Evolutionary conservation across 2,113 vertebrate genomes (phyloP).

Genomic region (Colinus virginianus): DNA sequence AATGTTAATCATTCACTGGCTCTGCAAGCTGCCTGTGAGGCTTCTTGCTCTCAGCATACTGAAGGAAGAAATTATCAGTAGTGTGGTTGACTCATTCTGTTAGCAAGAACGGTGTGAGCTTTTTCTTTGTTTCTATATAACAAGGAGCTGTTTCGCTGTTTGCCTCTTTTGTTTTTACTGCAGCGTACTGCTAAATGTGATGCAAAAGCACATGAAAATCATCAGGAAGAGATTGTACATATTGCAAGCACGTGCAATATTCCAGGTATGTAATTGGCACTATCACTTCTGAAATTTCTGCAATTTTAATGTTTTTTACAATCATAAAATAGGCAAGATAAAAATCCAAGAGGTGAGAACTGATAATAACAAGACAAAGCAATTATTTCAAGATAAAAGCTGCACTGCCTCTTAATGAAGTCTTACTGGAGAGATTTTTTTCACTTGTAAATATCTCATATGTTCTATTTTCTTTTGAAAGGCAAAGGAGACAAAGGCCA

Average conservation of each 20-base stretch:
- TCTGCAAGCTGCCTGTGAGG: neutral
- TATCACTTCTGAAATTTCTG: neutral
- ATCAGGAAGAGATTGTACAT: neutral
- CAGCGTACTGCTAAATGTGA: constrained; percentile 81
- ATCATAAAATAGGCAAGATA: neutral
- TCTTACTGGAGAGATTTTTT: neutral
- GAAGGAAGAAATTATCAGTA: neutral
- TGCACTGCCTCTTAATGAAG: neutral
- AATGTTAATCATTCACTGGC: neutral
- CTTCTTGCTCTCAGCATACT: neutral
- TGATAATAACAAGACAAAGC: neutral
- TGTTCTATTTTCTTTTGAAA: neutral
- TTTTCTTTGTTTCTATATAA: constrained; percentile 1
- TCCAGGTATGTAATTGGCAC: constrained; percentile 52
- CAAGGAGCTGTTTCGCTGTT: neutral
- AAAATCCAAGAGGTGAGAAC: neutral
- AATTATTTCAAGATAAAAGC: neutral
- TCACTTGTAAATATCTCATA: neutral
- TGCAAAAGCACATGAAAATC: neutral
- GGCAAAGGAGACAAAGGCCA: neutral
- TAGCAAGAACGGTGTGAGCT: neutral
- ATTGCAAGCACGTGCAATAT: constrained; percentile 19
- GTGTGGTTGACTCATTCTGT: neutral
- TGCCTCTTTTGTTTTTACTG: neutral
- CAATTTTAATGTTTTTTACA: neutral